A percentile compares a stretch with the other conserved stretches of the same genome.
Evolutionary conservation across 2,797 vertebrate genomes (phyloP).

Genomic region (Eidolon dupreanum): DNA sequence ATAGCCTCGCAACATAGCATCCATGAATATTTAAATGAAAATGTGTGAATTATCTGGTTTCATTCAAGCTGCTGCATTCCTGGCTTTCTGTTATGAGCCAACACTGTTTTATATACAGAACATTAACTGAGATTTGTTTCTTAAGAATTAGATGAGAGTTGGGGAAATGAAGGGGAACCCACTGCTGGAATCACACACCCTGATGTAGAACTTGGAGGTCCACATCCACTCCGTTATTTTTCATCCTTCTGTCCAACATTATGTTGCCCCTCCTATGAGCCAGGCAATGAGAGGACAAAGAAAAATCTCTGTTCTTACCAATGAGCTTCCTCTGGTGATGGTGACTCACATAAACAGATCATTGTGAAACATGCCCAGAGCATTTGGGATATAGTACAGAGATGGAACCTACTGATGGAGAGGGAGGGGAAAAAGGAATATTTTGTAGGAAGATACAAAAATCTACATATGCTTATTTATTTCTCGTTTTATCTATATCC

Average conservation of each 20-base stretch:
- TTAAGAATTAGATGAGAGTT: slow-evolving; percentile 7
- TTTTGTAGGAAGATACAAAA: not conserved
- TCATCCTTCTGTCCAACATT: not conserved
- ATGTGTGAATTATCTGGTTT: slow-evolving; percentile 42
- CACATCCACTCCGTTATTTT: not conserved
- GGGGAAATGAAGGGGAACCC: not conserved
- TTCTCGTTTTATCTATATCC: not conserved
- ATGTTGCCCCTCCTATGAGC: not conserved
- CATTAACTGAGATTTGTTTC: slow-evolving; percentile 13
- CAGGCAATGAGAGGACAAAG: not conserved
- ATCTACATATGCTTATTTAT: not conserved
- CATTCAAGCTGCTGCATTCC: not conserved
- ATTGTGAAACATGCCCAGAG: not conserved
- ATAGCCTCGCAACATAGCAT: not conserved
- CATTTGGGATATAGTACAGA: not conserved
- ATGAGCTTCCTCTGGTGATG: slow-evolving; percentile 53
- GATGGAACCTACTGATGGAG: not conserved
- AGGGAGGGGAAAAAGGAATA: not conserved
- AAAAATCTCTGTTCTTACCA: slow-evolving; percentile 25
- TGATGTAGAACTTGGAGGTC: not conserved
- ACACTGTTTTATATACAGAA: not conserved
- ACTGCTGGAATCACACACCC: not conserved
- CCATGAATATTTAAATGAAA: slow-evolving; percentile 44
- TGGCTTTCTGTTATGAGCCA: slow-evolving; percentile 32
- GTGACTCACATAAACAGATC: not conserved